Conservation (phyloP, 2,797 vertebrate species). For the Parotocinclus haroldoi region DNA sequence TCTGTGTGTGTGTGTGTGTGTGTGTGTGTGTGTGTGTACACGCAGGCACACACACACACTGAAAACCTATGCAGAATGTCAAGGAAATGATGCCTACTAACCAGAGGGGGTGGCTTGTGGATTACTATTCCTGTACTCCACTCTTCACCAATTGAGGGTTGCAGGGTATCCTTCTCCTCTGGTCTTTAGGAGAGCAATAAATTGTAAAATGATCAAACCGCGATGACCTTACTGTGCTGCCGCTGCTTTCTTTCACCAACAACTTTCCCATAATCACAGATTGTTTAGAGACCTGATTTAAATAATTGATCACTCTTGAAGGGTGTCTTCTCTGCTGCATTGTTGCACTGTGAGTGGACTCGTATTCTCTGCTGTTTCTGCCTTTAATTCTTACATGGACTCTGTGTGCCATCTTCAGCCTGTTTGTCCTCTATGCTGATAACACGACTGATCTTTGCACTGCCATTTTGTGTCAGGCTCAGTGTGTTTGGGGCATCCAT, state of each 20-base stretch:
- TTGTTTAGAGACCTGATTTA: constrained; percentile 40
- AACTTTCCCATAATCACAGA: constrained; percentile 21
- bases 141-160: constrained; percentile 25
- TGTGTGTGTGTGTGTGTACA: constrained; percentile 1
- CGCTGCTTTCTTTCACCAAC: constrained; percentile 9
- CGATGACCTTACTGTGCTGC: constrained; percentile 8
- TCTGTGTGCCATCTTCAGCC: constrained; percentile 29
- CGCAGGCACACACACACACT: constrained; percentile 31
- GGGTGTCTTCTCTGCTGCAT: constrained; percentile 25
- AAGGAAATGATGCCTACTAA: constrained; percentile 50
- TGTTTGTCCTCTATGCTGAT: constrained; percentile 48
- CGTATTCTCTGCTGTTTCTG: constrained; percentile 17
- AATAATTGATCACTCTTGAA: constrained; percentile 41
- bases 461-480: constrained; percentile 53
- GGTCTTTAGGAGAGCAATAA: constrained; percentile 13
- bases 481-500: constrained; percentile 47
- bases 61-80: constrained; percentile 55
- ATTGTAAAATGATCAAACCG: constrained; percentile 17
- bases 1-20: constrained; percentile 18
- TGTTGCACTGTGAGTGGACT: constrained; percentile 33
- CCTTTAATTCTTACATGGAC: constrained; percentile 26
- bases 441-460: constrained; percentile 52
- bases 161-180: not conserved
- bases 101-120: constrained; percentile 19
- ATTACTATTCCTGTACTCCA: constrained; percentile 36